Evolutionary conservation across 2,113 vertebrate species (phyloP), one percentile per base, ranked within the genome.

Genomic region (Bostrychus sinensis): DNA sequence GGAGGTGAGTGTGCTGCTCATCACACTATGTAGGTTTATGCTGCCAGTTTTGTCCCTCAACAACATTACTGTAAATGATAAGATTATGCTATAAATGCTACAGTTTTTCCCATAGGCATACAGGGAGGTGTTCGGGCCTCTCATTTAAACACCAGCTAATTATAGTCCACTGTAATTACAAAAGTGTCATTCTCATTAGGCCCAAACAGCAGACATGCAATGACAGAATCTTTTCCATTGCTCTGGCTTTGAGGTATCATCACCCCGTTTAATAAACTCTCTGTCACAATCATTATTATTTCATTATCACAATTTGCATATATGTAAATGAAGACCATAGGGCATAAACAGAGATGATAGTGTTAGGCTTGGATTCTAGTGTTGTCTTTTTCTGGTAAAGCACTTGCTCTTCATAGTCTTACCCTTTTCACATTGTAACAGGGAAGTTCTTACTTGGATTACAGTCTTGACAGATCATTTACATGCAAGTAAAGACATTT

Each of bases 131-230:
- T 69, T 65, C 57, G 69, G 69, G 56, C 78, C 50, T 88, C 77
- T 88, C 84, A 72, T 65, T 86, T 78, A 87, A 83, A 82, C 63
- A 64, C 64, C 36, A 17, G 72, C 66, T 87, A 87, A 88, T 88
- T 84, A 86, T 82, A 84, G 83, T 77, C 70, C 77, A 71, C 80
- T 83, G 83, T 90, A 90, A 87, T 87, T 88, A 86, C 74, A 75
- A 82, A 87, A 75, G 81, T 87, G 84, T 88, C 86, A 83, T 83
- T 87, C 85, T 86, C 78, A 90, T 88, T 90, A 87, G 78, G 48
- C 46, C 42, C 56, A 6, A 81, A 73, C 76, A 51, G 71, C 72
- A 48, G 80, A 86, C 72, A 81, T 61, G 69, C 48, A 84, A 78
- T 80, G 41, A 77, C 65, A 79, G 50, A 51, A 19, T 53, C 23